phyloP scores from a whole-genome alignment of 2,888 invertebrate species.

The Dascillus cervinus region DNA sequence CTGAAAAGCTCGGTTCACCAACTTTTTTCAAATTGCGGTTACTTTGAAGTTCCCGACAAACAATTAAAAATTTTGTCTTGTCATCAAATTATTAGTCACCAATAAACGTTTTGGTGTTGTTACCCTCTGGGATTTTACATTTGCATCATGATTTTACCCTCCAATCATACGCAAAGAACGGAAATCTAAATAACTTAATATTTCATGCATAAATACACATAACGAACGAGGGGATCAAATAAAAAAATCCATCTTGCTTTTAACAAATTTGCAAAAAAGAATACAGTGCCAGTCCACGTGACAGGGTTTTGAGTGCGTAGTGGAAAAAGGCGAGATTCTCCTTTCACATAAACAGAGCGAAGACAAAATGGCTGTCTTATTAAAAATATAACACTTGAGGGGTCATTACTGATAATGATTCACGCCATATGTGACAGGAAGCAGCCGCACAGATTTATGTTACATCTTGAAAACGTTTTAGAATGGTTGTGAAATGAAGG shows the following conservation, averaged over 20 bases:
- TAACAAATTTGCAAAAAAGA: too few relatives aligned
- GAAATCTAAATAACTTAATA: conserved; percentile 27
- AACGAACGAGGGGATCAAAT: conserved; percentile 16
- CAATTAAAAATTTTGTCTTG: conserved; percentile 30
- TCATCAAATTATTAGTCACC: conserved; percentile 33
- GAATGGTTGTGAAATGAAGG: conserved; percentile 5
- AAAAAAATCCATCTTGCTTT: too few relatives aligned
- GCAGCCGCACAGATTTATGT: conserved; percentile 20
- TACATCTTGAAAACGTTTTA: conserved; percentile 7
- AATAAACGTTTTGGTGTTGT: conserved; percentile 27
- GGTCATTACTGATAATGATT: conserved; percentile 27
- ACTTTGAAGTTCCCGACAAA: too few relatives aligned
- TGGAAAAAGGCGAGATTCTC: too few relatives aligned
- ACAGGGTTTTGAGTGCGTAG: too few relatives aligned
- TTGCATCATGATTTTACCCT: conserved; percentile 15
- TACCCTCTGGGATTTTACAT: conserved; percentile 14
- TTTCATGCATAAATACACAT: conserved; percentile 24
- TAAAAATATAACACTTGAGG: conserved; percentile 28
- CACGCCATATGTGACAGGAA: conserved; percentile 26
- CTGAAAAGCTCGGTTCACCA: too few relatives aligned
- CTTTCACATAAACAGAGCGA: too few relatives aligned
- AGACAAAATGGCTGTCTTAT: conserved; percentile 31
- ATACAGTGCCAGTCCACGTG: too few relatives aligned
- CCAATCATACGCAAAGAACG: conserved; percentile 18
- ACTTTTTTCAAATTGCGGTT: too few relatives aligned